Percentiles rank a stretch among this genome's conserved stretches.
Conservation (phyloP, 2,113 vertebrate genomes). For the Jacana jacana region DNA sequence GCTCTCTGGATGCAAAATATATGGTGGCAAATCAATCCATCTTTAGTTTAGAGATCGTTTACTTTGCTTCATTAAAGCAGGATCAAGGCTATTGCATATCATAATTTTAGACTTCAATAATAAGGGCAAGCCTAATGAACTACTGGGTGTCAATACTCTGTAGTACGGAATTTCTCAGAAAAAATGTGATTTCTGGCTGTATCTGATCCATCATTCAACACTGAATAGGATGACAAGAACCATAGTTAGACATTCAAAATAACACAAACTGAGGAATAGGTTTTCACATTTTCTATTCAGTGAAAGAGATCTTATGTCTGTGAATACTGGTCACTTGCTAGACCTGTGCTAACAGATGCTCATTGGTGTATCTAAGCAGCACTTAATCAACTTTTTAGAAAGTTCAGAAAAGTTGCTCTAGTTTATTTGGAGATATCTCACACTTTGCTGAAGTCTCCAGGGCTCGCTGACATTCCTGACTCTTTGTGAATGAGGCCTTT, state of each 20-base stretch:
- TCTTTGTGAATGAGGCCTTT: conserved; percentile 70
- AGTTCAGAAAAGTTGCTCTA: conserved; percentile 57
- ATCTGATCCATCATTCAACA: not conserved
- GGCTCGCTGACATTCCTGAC: conserved; percentile 48
- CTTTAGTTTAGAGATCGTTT: not conserved
- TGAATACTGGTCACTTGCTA: not conserved
- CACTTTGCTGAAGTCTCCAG: conserved; percentile 43
- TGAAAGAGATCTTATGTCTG: not conserved
- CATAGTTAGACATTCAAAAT: not conserved
- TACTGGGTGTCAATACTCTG: not conserved
- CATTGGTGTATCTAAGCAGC: not conserved
- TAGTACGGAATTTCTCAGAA: not conserved
- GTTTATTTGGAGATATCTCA: conserved; percentile 56
- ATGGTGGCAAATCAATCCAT: not conserved
- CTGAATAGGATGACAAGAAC: not conserved
- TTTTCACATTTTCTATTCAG: not conserved
- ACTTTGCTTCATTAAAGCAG: not conserved
- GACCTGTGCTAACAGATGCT: not conserved
- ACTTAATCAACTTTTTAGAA: conserved; percentile 30
- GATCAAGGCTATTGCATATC: not conserved
- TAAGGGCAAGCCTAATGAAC: not conserved
- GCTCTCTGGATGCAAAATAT: not conserved
- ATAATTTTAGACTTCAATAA: not conserved
- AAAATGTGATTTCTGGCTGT: not conserved
- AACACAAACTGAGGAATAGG: not conserved